These are phyloP conservation scores for Amphipoea oculea DNA, from an alignment of 2,888 invertebrate genomes.

Conservation along the genomic window DNA sequence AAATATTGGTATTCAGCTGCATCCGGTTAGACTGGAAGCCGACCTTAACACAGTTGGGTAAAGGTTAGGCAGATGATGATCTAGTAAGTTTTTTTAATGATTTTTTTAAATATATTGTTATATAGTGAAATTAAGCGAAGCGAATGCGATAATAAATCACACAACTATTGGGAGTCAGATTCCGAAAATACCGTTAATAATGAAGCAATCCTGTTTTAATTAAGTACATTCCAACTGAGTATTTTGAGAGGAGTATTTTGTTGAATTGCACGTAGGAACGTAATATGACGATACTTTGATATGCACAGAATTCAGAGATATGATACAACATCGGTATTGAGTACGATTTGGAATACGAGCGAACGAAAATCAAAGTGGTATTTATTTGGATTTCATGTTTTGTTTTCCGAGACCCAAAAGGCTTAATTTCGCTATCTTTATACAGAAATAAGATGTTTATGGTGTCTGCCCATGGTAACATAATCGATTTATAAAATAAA, in stretches of 20 bases:
- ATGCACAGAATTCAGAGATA: constrained; percentile 12
- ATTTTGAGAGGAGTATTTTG: constrained; percentile 3
- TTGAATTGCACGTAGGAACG: constrained; percentile 8
- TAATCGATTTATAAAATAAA: background rate
- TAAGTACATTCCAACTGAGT: constrained; percentile 34
- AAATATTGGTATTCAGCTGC: no score
- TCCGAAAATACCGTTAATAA: background rate
- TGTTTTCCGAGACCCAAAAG: background rate
- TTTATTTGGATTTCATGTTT: constrained; percentile 4
- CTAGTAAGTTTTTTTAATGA: background rate
- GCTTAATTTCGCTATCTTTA: background rate
- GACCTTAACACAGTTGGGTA: no score
- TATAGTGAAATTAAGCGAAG: background rate
- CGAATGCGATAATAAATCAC: background rate
- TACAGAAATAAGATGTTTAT: background rate
- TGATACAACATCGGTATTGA: constrained; percentile 7
- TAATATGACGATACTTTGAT: constrained; percentile 1
- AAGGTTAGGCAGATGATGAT: no score
- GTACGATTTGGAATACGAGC: constrained; percentile 4
- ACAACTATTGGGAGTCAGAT: background rate
- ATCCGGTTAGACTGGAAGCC: no score
- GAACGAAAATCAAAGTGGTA: background rate
- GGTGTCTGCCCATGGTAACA: background rate
- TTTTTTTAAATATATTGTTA: background rate
- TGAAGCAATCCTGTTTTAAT: constrained; percentile 22